Evolutionary conservation across 1,140 invertebrate species (phyloP).

Genomic region (Vanessa tameamea): DNA sequence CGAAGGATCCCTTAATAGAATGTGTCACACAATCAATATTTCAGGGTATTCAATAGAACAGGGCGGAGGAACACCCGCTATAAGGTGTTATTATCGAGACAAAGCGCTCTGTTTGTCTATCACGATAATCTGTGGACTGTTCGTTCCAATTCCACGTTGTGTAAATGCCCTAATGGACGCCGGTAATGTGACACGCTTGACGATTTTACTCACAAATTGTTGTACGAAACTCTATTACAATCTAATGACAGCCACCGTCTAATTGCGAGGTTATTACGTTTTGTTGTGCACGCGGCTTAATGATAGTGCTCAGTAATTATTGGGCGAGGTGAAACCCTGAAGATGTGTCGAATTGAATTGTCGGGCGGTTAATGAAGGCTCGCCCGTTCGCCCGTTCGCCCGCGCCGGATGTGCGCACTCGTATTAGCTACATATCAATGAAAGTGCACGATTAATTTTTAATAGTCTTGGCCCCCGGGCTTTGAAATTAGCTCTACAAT

Average conservation of each 20-base stretch:
- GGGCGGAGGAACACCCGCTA: conserved; percentile 56
- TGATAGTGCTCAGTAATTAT: conserved; percentile 75
- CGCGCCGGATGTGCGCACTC: conserved; percentile 53
- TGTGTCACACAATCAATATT: conserved; percentile 48
- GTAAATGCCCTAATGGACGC: conserved; percentile 78
- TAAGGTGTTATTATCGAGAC: conserved; percentile 74
- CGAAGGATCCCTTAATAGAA: neutral
- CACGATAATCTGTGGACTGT: conserved; percentile 78
- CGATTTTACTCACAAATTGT: conserved; percentile 80
- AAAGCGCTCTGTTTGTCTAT: conserved; percentile 78
- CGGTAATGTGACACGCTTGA: conserved; percentile 80
- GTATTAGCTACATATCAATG: conserved; percentile 60
- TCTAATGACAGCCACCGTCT: conserved; percentile 78
- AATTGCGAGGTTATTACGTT: conserved; percentile 79
- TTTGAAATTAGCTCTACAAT: conserved; percentile 47
- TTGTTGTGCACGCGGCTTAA: conserved; percentile 74
- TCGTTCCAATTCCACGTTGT: conserved; percentile 79
- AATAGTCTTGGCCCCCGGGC: conserved; percentile 47
- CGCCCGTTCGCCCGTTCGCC: conserved; percentile 19
- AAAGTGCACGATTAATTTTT: conserved; percentile 66
- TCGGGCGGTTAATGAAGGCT: conserved; percentile 47
- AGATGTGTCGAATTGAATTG: conserved; percentile 79
- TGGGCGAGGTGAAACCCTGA: conserved; percentile 76
- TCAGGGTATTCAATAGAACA: conserved; percentile 38
- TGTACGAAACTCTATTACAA: conserved; percentile 78